Conservation (phyloP, 1,140 invertebrate species). For the Phymorhynchus buccinoides region DNA sequence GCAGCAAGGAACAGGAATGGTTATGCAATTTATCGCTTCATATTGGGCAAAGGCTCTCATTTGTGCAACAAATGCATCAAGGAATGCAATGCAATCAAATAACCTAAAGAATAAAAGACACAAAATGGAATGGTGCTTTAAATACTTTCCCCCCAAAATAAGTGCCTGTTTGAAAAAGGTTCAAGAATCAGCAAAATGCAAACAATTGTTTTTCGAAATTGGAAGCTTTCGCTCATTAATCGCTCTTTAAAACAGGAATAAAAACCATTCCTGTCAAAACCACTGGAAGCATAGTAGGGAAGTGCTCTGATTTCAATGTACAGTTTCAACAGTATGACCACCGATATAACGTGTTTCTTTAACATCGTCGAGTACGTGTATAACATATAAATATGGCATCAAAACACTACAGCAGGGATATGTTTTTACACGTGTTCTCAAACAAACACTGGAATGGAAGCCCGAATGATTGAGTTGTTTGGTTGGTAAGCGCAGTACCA, state of each 20-base stretch:
- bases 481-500: not conserved
- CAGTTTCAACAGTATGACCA: constrained; percentile 34
- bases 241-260: not conserved
- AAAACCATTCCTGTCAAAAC: not conserved
- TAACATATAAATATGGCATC: not conserved
- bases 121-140: not conserved
- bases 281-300: not conserved
- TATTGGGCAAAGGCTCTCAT: not conserved
- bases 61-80: not conserved
- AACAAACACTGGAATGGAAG: not conserved
- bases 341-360: not conserved
- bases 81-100: not conserved
- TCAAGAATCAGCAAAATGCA: not conserved
- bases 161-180: not conserved
- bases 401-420: not conserved
- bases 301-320: constrained; percentile 4
- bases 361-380: too few species aligned
- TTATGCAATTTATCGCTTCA: not conserved
- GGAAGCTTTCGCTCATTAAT: not conserved
- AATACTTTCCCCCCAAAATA: too few species aligned
- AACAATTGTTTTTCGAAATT: not conserved
- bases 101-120: not conserved
- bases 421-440: not conserved
- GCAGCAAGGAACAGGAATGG: not conserved
- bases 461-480: not conserved